A percentile compares a stretch with the other conserved stretches of the same genome.
phyloP scores from a whole-genome alignment of 2,888 invertebrate species.

The Gandaritis pyraliata region DNA sequence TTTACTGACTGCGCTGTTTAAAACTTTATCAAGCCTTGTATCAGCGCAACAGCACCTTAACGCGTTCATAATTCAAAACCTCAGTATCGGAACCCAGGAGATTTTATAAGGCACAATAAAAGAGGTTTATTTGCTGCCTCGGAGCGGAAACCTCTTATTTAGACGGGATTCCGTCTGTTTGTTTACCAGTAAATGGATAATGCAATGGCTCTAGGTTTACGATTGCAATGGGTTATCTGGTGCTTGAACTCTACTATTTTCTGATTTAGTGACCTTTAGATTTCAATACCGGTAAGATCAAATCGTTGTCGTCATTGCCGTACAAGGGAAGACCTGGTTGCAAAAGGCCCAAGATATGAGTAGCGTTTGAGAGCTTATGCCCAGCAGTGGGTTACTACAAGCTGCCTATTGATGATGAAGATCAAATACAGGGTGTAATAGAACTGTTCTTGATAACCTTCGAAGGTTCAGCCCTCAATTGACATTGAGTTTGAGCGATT shows the following conservation, averaged over 20 bases:
- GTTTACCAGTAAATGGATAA: conserved; percentile 56
- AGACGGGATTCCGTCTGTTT: conserved; percentile 55
- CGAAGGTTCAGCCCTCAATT: too few species aligned
- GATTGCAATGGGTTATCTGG: not conserved
- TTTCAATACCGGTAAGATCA: too few species aligned
- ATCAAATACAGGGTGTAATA: too few species aligned
- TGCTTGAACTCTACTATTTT: not conserved
- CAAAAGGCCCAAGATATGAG: too few species aligned
- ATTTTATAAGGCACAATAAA: conserved; percentile 35
- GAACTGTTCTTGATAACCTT: too few species aligned
- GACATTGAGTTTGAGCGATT: too few species aligned
- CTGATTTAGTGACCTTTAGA: not conserved
- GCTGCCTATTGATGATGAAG: too few species aligned
- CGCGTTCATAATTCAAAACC: conserved; percentile 58
- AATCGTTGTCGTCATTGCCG: too few species aligned
- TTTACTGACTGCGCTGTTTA: too few species aligned
- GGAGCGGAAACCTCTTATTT: conserved; percentile 48
- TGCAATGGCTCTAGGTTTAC: conserved; percentile 24
- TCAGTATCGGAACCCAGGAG: conserved; percentile 32
- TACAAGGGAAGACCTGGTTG: too few species aligned
- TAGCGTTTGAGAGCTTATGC: too few species aligned
- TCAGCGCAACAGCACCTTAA: conserved; percentile 34
- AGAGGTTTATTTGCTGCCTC: conserved; percentile 51
- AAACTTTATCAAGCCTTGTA: not conserved
- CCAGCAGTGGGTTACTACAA: too few species aligned